Evolutionary conservation across 2,888 invertebrate genomes (phyloP), one percentile per base, ranked within the genome.

Genomic region (Notodonta dromedarius): DNA sequence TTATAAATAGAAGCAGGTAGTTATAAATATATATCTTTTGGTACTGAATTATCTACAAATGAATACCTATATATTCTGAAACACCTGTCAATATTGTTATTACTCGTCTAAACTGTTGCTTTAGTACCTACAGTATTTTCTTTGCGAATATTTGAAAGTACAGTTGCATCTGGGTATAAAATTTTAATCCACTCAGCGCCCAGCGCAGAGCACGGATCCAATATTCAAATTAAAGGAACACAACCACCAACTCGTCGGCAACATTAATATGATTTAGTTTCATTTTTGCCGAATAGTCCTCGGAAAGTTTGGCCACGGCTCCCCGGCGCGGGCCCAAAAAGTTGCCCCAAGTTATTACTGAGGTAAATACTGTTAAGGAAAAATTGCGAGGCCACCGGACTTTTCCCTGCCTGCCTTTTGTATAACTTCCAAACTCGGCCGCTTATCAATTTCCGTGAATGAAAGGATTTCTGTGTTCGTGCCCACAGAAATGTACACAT

Each of bases 331-430:
- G 76, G 70, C 65, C 74, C 73, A 71, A 74, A 83, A 87, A 86
- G 71, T 83, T 84, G 65, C 42, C 65, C 59, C 69, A 83, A 86
- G 86, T 86, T 87, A 85, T 86, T 83, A 85, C 84, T 82, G 80
- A 87, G 84, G 86, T 86, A 87, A 86, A 86, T 85, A 85, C 77
- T 84, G 83, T 85, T 84, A 80, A 67, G 78, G 79, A 78, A 83
- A 83, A 83, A 81, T 77, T 79, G 76, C 77, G 77, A 68, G 63
- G 70, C 74, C 76, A 56, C 61, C 73, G 70, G 66, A 73, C 72
- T 82, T 75, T 74, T 72, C 72, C 72, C 59, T 65, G 62, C 61
- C 59, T 59, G 56, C 65, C 76, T 76, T 77, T 83, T 85, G 80
- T 82, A 78, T 73, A 77, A 77, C 70, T 78, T 78, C 70, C 71